Evolutionary conservation across 2,888 invertebrate species (phyloP), one percentile per base, ranked within the genome.

Genomic region (Acheta domesticus): DNA sequence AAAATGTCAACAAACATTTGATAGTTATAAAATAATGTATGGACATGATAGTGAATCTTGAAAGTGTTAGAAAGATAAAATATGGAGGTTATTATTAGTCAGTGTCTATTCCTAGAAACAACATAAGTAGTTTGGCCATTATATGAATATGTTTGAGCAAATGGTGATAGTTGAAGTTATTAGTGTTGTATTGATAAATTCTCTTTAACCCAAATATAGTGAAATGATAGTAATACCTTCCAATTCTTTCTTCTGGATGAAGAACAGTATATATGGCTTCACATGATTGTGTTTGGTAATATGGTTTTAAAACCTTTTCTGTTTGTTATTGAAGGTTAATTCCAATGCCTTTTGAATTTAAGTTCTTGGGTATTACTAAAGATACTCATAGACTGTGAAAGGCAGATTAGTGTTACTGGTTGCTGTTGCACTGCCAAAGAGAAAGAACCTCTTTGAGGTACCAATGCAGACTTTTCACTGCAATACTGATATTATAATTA

Each of bases 171-270:
- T 62, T 12, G 62, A n/a, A 62, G n/a, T 62, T 14, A 62, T 62
- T 62, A 36, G 8, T 62, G n/a, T 14, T 62, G n/a, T 62, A n/a
- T 62, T 62, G 62, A 62, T 14, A 62, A 62, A 62, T 62, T 62
- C 62, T 62, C n/a, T 19, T 62, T 62, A n/a, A n/a, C n/a, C 62
- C 62, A 62, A 36, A 62, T 62, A n/a, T 76, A 76, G 76, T 76
- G 23, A 12, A 76, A 48, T 23, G 48, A 75, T 21, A 75, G 75
- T 48, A 76, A 48, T 48, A 76, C 49, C 48, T 76, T 49, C 76
- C 19, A 49, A 49, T 76, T 49, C n/a, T 76, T 76, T 49, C 49
- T 76, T 48, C 76, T 76, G 23, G 48, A 48, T 48, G n/a, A 76
- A 36, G 19, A 76, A 36, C 14, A 76, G 19, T 48, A 76, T 48